phyloP scores from a whole-genome alignment of 2,888 invertebrate genomes.

The Drosophila ezoana region DNA sequence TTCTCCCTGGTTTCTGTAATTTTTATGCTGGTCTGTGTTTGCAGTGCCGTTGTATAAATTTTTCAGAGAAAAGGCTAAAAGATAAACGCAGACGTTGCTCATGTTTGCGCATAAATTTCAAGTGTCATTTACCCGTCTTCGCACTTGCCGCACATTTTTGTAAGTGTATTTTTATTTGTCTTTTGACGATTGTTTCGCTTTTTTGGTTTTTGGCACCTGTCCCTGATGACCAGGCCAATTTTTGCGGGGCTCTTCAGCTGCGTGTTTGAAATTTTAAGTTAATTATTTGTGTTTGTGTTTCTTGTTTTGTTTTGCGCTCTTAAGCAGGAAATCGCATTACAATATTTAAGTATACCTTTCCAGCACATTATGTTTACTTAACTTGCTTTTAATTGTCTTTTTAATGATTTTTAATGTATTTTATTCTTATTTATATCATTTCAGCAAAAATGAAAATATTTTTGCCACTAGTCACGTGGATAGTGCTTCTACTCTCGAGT shows the following conservation, averaged over 20 bases:
- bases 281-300: slow-evolving; percentile 71
- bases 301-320: slow-evolving; percentile 33
- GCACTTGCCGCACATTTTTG: slow-evolving; percentile 52
- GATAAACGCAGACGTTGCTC: slow-evolving; percentile 54
- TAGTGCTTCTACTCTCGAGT: slow-evolving; percentile 92
- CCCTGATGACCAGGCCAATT: slow-evolving; percentile 71
- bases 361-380: slow-evolving; percentile 32
- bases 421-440: slow-evolving; percentile 86
- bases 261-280: slow-evolving; percentile 74
- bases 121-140: slow-evolving; percentile 76
- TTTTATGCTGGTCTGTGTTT: slow-evolving; percentile 66
- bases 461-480: slow-evolving; percentile 96
- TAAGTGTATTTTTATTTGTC: slow-evolving; percentile 26
- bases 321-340: slow-evolving; percentile 70
- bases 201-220: slow-evolving; percentile 72
- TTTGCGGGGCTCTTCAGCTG: slow-evolving; percentile 48
- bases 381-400: slow-evolving; percentile 58
- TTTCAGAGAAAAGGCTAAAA: slow-evolving; percentile 55
- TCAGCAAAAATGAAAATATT: slow-evolving; percentile 96
- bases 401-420: slow-evolving; percentile 58
- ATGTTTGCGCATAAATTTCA: slow-evolving; percentile 77
- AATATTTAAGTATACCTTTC: slow-evolving; percentile 34
- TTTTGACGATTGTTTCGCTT: slow-evolving; percentile 26
- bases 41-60: slow-evolving; percentile 65
- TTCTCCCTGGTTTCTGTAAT: slow-evolving; percentile 26